Evolutionary conservation across 2,888 invertebrate species (phyloP), one percentile per base, ranked within the genome.

Genomic region (Carterocephalus palaemon): DNA sequence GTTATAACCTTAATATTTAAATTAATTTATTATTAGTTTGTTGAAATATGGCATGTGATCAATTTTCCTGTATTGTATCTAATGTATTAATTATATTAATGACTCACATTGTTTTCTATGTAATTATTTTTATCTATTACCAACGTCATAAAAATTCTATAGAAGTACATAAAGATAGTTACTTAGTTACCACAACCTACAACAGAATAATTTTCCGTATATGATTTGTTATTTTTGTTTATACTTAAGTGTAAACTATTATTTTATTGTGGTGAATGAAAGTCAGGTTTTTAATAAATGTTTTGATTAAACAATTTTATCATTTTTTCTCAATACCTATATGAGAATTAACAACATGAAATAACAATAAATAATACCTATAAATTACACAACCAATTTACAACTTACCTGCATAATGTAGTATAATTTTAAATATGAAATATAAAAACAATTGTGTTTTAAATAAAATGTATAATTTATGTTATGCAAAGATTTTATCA

Each of bases 11-110:
- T 42, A 33, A 38, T 46, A 40, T 45, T 36, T 47, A 43, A 42
- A 40, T 37, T 40, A 47, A 50, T 52, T 46, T 52, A 46, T 47
- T 48, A 38, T 45, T 42, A 33, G 38, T 46, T 38, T 24, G 12
- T 22, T 23, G 17, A 36, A 23, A 28, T 37, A 34, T n/a, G n/a
- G n/a, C n/a, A n/a, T 47, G 19, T 32, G 31, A 36, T 17, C 16
- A 34, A 26, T 42, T 52, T 41, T 46, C 46, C 40, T 46, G n/a
- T 39, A 24, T 33, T n/a, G 24, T 46, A 20, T 39, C 9, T 39
- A 24, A 37, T n/a, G 24, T 46, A 20, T 39, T 33, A 23, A 46
- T 33, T 38, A 43, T n/a, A 43, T 41, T n/a, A n/a, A 17, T 33
- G 26, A 33, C 24, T 26, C 26, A 31, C 22, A 31, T 31, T 46